A percentile compares a stretch with the other conserved stretches of the same genome.
Conservation (phyloP, 1,140 invertebrate species). For the Oryctes rhinoceros region DNA sequence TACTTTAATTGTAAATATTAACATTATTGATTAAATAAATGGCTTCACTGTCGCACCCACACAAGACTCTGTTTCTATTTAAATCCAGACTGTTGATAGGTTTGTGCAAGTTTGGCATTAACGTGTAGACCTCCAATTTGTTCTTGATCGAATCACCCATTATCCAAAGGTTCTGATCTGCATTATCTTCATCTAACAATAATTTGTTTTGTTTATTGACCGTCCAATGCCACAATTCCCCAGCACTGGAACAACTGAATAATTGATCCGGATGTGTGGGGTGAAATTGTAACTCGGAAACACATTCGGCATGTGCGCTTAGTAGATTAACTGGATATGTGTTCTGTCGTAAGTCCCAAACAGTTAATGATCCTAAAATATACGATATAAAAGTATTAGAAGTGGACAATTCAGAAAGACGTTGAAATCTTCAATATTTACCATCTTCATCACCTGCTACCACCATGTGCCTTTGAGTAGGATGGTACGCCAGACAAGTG, state of each 20-base stretch:
- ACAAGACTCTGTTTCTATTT: conserved; percentile 73
- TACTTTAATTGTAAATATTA: conserved; percentile 48
- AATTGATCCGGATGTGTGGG: conserved; percentile 82
- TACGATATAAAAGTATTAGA: too few relatives aligned
- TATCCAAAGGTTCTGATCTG: conserved; percentile 69
- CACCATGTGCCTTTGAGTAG: conserved; percentile 84
- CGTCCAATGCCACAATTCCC: conserved; percentile 87
- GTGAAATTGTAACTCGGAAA: conserved; percentile 86
- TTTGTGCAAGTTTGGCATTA: conserved; percentile 76
- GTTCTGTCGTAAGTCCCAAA: conserved; percentile 88
- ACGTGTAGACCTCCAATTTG: conserved; percentile 75
- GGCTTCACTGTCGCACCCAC: conserved; percentile 85
- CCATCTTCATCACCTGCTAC: conserved; percentile 85
- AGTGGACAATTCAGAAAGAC: too few relatives aligned
- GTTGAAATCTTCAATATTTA: not conserved
- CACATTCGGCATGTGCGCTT: conserved; percentile 77
- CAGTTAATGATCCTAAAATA: conserved; percentile 68
- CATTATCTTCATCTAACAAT: conserved; percentile 56
- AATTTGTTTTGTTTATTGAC: conserved; percentile 55
- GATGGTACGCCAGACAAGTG: conserved; percentile 80
- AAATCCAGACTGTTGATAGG: conserved; percentile 83
- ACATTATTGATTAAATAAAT: conserved; percentile 78
- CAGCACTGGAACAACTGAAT: conserved; percentile 80
- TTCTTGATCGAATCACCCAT: conserved; percentile 72
- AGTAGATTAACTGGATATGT: conserved; percentile 81